Conservation (phyloP, 2,888 invertebrate species). For the Ligdia adustata region DNA sequence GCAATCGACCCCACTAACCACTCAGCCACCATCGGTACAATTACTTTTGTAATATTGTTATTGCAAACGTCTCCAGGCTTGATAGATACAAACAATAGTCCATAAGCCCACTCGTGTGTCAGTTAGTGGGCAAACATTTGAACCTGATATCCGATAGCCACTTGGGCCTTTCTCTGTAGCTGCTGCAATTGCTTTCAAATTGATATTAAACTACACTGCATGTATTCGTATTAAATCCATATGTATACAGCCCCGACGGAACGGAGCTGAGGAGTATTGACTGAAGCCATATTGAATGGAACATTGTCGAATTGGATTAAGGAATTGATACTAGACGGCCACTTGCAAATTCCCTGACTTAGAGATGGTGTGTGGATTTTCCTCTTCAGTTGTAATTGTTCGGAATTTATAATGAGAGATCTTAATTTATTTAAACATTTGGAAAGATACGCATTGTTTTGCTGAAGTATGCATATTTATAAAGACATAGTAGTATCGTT, state of each 20-base stretch:
- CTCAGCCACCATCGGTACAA: no score
- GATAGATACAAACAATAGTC: background rate
- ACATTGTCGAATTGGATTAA: slow-evolving; percentile 30
- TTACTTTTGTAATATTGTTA: no score
- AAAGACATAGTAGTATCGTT: no score
- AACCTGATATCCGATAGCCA: background rate
- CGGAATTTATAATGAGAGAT: no score
- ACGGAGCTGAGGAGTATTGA: slow-evolving; percentile 26
- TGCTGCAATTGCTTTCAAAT: slow-evolving; percentile 9
- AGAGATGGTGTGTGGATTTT: no score
- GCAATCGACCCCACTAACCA: no score
- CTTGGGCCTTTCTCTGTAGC: slow-evolving; percentile 3
- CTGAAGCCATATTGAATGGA: slow-evolving; percentile 28
- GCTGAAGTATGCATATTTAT: no score
- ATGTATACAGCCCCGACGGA: slow-evolving; percentile 15
- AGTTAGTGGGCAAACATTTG: slow-evolving; percentile 1
- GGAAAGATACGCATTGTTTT: no score
- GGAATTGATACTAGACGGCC: slow-evolving; percentile 20
- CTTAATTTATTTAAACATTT: no score
- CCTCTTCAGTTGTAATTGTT: no score
- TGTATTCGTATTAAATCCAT: background rate
- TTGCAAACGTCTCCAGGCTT: no score
- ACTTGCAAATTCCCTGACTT: background rate
- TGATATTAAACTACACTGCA: slow-evolving; percentile 8
- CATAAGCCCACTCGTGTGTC: background rate